A percentile compares a stretch with the other conserved stretches of the same genome.
phyloP scores from a whole-genome alignment of 2,113 vertebrate species.

The Macrotus californicus region DNA sequence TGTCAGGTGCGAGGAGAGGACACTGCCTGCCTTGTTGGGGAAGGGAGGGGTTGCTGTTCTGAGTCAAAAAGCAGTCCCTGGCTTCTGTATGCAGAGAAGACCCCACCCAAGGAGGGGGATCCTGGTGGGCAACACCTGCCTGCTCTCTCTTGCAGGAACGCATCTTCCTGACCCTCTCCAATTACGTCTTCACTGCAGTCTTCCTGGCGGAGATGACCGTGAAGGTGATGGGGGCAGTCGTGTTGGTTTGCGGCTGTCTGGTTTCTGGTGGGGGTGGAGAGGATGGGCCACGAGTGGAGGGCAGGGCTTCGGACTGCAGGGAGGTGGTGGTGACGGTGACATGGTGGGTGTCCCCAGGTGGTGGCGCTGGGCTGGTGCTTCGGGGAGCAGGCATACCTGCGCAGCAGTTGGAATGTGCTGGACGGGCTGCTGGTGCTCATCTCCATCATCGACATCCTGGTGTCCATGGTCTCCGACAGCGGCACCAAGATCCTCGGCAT shows the following conservation, averaged over 20 bases:
- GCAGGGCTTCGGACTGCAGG: not conserved
- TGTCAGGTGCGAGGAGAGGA: not conserved
- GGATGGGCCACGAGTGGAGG: not conserved
- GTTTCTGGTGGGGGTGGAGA: not conserved
- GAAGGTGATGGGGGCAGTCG: constrained; percentile 83
- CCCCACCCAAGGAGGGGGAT: not conserved
- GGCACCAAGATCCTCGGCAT: constrained; percentile 97
- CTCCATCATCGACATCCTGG: constrained; percentile 95
- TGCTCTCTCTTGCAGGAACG: constrained; percentile 85
- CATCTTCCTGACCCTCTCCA: constrained; percentile 95
- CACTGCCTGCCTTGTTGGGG: not conserved
- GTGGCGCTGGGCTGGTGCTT: constrained; percentile 94
- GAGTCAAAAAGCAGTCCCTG: not conserved
- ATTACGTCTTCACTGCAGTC: constrained; percentile 98
- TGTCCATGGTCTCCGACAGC: constrained; percentile 93
- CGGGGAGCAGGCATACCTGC: constrained; percentile 92
- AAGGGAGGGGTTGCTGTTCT: not conserved
- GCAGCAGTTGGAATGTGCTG: constrained; percentile 97
- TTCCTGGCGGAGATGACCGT: constrained; percentile 97
- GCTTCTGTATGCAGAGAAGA: not conserved
- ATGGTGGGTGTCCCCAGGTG: constrained; percentile 79
- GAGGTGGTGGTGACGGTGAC: not conserved
- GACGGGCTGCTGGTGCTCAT: constrained; percentile 97
- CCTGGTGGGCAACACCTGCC: not conserved
- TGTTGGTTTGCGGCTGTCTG: not conserved